Conservation (phyloP, 2,113 vertebrate genomes). For the Diglossa brunneiventris region DNA sequence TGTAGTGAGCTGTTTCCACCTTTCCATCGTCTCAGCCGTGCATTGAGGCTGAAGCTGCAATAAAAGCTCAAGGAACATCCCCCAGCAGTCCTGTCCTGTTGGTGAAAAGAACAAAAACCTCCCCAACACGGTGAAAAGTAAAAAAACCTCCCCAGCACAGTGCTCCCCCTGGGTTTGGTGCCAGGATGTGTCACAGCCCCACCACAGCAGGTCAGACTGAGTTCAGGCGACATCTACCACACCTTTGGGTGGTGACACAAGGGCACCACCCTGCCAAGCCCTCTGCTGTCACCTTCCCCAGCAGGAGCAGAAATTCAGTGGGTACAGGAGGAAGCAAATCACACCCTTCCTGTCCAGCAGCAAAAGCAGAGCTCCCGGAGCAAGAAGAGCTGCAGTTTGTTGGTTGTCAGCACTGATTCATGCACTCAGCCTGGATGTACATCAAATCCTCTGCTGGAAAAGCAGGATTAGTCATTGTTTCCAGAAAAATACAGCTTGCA, state of each 20-base stretch:
- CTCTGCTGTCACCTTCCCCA: background rate
- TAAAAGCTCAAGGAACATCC: background rate
- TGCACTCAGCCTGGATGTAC: background rate
- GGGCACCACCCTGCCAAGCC: background rate
- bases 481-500: slow-evolving; percentile 6
- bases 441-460: background rate
- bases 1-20: background rate
- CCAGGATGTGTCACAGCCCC: background rate
- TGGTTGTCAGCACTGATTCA: slow-evolving; percentile 8
- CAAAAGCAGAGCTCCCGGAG: background rate
- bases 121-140: too few relatives aligned
- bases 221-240: background rate
- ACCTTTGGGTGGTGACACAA: rapidly evolving
- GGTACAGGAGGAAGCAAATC: rapidly evolving
- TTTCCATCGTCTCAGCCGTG: rapidly evolving
- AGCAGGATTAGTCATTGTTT: slow-evolving; percentile 10
- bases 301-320: rapidly evolving
- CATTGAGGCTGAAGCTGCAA: background rate
- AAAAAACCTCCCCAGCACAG: too few relatives aligned
- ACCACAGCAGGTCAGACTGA: background rate
- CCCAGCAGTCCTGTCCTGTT: background rate
- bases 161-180: background rate
- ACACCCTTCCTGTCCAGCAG: background rate
- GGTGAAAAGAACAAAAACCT: background rate
- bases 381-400: background rate